Base-by-base conservation (phyloP, 2,113 vertebrate species). In the Nymphicus hollandicus region DNA sequence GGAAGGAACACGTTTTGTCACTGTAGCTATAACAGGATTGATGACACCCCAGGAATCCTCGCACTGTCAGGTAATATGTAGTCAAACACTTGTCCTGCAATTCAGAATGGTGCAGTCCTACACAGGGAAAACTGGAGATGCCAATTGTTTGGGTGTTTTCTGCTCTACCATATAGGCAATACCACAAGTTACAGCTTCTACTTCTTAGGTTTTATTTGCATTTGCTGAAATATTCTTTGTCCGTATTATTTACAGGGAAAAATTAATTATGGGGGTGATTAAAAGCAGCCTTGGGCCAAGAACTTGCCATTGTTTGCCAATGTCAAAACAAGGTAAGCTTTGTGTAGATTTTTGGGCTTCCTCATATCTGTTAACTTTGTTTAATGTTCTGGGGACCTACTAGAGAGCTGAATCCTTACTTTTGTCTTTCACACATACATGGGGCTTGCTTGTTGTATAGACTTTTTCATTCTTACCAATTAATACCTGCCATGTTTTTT, bases 41-140 rank as follows among this genome's bases (percentile, higher is more conserved):
- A 7, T 49, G 69, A 23, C 14, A 58, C 10, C 4, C 10, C 2
- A 17, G 1, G 3, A 7, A 49, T 23, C 25, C 22, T 60, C 2
- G 0, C 1, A 0, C 17, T 80, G 8, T 13, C 4, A 17, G 10
- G 4, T 25, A 37, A 9, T 50, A 44, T 3, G 3, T 43, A 66
- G 24, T 33, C 29, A 56, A 73, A 63, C 7, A 13, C 5, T 55
- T 53, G 9, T 37, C 44, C 1, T 2, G 31, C 31, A 78, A 12
- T 37, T 47, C 46, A 24, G 13, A 31, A 29, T 16, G 23, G 9
- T 76, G 39, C 6, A 80, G 3, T 83, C 63, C 28, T 25, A 17
- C 10, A 11, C 2, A 2, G 23, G 39, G 15, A 44, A 91, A 77
- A 43, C 2, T 8, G 6, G 15, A 87, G 27, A 41, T 28, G 8